These are phyloP conservation scores for Rhynchophorus ferrugineus DNA, from an alignment of 1,140 invertebrate species.

Conservation along the genomic window DNA sequence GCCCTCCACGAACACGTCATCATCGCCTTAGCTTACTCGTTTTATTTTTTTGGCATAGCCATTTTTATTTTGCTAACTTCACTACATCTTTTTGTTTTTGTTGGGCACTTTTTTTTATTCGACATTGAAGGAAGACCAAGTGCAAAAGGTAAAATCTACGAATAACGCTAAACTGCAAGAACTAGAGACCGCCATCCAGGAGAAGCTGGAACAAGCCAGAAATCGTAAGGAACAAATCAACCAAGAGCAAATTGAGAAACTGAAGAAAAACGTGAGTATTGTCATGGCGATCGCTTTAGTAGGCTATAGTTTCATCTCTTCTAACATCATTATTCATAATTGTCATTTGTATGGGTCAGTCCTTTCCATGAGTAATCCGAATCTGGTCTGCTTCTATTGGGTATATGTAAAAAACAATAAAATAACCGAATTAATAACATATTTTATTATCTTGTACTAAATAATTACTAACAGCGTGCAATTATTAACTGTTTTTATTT, in stretches of 20 bases:
- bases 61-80: no score
- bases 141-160: slow-evolving; percentile 55
- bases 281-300: background rate
- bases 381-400: no score
- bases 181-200: slow-evolving; percentile 60
- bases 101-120: slow-evolving; percentile 29
- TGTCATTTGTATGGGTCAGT: background rate
- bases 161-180: slow-evolving; percentile 58
- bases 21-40: no score
- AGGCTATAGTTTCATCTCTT: background rate
- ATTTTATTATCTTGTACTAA: no score
- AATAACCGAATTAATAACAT: no score
- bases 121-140: slow-evolving; percentile 59
- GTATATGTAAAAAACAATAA: no score
- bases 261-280: slow-evolving; percentile 68
- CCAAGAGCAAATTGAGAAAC: slow-evolving; percentile 64
- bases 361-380: no score
- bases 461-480: no score
- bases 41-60: no score
- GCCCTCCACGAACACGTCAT: no score
- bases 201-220: slow-evolving; percentile 63
- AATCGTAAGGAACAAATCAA: slow-evolving; percentile 60
- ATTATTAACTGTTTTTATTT: no score
- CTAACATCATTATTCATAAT: background rate
- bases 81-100: slow-evolving; percentile 23